Conservation (phyloP, 2,888 invertebrate genomes). For the Drosophila barbarae region DNA sequence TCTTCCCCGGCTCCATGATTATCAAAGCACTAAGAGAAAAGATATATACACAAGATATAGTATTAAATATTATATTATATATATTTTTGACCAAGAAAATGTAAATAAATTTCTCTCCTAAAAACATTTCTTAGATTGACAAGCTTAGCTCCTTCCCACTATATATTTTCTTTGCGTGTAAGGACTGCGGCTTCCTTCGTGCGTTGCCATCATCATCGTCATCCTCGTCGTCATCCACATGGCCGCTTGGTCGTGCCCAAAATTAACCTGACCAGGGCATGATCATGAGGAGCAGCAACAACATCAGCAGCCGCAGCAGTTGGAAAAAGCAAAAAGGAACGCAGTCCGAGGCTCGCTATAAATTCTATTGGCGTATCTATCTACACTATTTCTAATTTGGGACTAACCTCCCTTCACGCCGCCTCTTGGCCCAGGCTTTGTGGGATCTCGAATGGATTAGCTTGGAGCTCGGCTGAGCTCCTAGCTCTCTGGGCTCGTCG, state of each 20-base stretch:
- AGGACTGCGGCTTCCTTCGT: slow-evolving; percentile 53
- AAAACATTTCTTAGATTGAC: background rate
- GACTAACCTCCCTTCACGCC: slow-evolving; percentile 16
- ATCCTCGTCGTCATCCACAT: slow-evolving; percentile 44
- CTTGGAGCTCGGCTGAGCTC: slow-evolving; percentile 8
- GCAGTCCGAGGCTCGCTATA: slow-evolving; percentile 55
- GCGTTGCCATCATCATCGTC: slow-evolving; percentile 72
- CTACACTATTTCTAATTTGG: slow-evolving; percentile 76
- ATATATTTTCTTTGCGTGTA: background rate
- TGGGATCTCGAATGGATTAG: slow-evolving; percentile 34
- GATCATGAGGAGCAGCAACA: slow-evolving; percentile 61
- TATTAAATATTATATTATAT: background rate
- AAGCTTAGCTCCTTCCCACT: background rate
- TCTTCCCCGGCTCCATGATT: slow-evolving; percentile 30
- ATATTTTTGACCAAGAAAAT: no score
- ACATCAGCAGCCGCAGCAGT: slow-evolving; percentile 38
- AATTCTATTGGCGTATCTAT: slow-evolving; percentile 75
- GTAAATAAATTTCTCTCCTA: no score
- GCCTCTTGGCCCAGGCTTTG: background rate
- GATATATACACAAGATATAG: background rate
- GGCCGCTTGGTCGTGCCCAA: slow-evolving; percentile 62
- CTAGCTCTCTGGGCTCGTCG: slow-evolving; percentile 52
- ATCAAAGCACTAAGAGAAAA: background rate
- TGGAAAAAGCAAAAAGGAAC: slow-evolving; percentile 19
- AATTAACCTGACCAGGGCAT: slow-evolving; percentile 70